Percentiles rank a stretch among this genome's conserved stretches.
Evolutionary conservation across 2,797 vertebrate species (phyloP).

Genomic region (Bufotes viridis): DNA sequence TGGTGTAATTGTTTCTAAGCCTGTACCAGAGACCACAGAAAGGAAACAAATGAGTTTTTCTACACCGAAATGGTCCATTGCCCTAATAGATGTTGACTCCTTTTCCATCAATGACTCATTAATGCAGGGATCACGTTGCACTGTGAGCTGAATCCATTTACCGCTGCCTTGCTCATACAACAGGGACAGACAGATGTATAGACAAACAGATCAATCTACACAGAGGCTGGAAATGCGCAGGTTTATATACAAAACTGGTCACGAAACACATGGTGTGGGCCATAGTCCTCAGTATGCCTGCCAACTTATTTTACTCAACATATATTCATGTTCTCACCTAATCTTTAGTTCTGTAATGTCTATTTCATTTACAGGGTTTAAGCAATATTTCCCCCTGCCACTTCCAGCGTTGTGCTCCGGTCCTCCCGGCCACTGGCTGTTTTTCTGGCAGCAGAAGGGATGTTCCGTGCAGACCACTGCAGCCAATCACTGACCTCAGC

Average conservation of each 20-base stretch:
- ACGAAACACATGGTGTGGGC: neutral
- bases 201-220: neutral
- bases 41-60: conserved; percentile 54
- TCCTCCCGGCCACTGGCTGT: too few relatives aligned
- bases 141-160: conserved; percentile 42
- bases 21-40: conserved; percentile 47
- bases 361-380: too few relatives aligned
- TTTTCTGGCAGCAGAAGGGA: too few relatives aligned
- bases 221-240: too few relatives aligned
- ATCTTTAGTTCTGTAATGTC: neutral
- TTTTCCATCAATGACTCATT: conserved; percentile 59
- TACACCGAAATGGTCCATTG: conserved; percentile 47
- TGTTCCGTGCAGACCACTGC: too few relatives aligned
- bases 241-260: neutral
- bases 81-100: conserved; percentile 55
- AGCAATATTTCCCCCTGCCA: too few relatives aligned
- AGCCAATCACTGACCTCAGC: too few relatives aligned
- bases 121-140: conserved; percentile 51
- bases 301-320: neutral
- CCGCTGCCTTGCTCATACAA: conserved; percentile 20
- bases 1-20: conserved; percentile 53
- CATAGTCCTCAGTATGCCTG: neutral
- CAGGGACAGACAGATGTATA: neutral
- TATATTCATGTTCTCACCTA: neutral
- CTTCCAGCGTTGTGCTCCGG: too few relatives aligned